These are phyloP conservation scores for Labroides dimidiatus DNA, from an alignment of 2,797 vertebrate genomes.

Conservation along the genomic window DNA sequence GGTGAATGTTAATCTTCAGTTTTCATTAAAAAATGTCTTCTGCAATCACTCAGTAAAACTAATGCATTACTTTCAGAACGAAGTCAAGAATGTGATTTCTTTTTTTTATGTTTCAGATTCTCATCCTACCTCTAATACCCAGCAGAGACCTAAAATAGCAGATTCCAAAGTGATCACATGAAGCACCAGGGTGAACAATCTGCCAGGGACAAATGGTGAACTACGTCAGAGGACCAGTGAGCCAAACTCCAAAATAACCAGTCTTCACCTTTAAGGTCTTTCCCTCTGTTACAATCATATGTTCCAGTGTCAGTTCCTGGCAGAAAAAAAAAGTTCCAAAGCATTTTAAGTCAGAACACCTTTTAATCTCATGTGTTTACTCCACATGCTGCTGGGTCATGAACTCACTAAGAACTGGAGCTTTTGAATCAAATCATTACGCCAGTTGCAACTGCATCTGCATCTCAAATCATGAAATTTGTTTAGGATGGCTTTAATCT, in stretches of 20 bases:
- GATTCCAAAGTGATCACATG: neutral
- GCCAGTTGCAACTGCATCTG: constrained; percentile 2
- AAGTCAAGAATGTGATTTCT: neutral
- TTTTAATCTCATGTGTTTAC: constrained; percentile 16
- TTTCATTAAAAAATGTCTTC: neutral
- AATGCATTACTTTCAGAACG: neutral
- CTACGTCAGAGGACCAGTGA: neutral
- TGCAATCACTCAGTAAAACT: neutral
- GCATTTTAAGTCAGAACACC: constrained; percentile 26
- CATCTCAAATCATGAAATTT: constrained; percentile 19
- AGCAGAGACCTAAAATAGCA: neutral
- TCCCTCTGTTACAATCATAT: neutral
- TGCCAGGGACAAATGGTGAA: constrained; percentile 1
- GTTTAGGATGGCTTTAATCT: neutral
- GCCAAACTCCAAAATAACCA: neutral
- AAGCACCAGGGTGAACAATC: neutral
- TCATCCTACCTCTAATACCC: neutral
- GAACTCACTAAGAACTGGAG: constrained; percentile 38
- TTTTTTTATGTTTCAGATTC: neutral
- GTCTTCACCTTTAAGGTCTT: neutral
- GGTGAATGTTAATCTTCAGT: neutral
- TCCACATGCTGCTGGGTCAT: constrained; percentile 26
- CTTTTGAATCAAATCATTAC: constrained; percentile 26
- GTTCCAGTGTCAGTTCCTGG: constrained; percentile 5
- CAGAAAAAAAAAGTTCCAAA: constrained; percentile 14